A percentile compares a stretch with the other conserved stretches of the same genome.
Conservation (phyloP, 2,888 invertebrate genomes). For the Thera obeliscata region DNA sequence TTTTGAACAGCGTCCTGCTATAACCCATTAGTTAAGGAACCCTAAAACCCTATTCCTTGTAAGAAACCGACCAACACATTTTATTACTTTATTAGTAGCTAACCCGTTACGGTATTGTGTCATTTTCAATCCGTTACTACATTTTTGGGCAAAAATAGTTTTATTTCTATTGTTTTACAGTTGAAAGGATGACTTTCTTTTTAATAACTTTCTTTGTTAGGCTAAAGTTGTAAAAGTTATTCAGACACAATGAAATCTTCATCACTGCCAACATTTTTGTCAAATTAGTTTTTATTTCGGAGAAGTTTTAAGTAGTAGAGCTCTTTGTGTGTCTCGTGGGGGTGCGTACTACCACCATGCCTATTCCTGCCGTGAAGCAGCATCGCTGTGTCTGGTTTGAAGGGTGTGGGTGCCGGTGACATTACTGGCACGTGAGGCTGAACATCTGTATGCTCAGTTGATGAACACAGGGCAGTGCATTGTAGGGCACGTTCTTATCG, state of each 20-base stretch:
- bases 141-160: slow-evolving; percentile 5
- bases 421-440: no score
- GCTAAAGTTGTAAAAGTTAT: not conserved
- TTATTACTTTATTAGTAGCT: slow-evolving; percentile 25
- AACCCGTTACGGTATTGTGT: slow-evolving; percentile 10
- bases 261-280: no score
- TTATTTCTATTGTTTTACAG: slow-evolving; percentile 9
- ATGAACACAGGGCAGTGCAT: no score
- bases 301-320: no score
- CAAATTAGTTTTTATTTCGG: not conserved
- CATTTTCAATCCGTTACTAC: slow-evolving; percentile 10
- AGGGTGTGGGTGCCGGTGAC: no score
- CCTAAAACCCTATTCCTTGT: slow-evolving; percentile 25
- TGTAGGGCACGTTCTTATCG: no score
- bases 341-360: no score
- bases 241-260: not conserved
- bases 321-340: no score
- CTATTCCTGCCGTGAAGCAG: no score
- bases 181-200: slow-evolving; percentile 16
- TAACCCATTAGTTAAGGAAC: not conserved
- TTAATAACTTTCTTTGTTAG: slow-evolving; percentile 16
- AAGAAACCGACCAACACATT: slow-evolving; percentile 19
- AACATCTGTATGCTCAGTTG: no score
- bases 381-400: no score
- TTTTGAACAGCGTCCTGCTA: not conserved